Percentiles rank a stretch among this genome's conserved stretches.
These are phyloP conservation scores for Cheilosia variabilis DNA, from an alignment of 2,888 invertebrate species.

Conservation along the genomic window DNA sequence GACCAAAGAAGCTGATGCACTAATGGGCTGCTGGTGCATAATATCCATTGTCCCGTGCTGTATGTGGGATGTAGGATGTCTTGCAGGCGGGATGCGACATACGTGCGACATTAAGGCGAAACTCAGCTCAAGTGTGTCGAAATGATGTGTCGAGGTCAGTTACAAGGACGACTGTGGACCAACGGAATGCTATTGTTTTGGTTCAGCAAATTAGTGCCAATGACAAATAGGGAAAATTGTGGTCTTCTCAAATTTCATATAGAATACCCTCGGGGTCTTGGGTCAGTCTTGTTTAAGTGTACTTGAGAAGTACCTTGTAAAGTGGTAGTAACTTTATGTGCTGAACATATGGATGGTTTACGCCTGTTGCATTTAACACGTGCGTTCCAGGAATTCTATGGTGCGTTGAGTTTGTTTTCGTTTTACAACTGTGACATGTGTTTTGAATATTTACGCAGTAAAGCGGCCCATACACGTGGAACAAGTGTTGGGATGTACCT, in stretches of 20 bases:
- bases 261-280: neutral
- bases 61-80: neutral
- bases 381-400: conserved; percentile 51
- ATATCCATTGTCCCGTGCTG: conserved; percentile 59
- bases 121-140: conserved; percentile 47
- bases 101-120: conserved; percentile 22
- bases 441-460: neutral
- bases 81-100: conserved; percentile 10
- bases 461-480: neutral
- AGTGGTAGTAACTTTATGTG: conserved; percentile 30
- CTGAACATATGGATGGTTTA: conserved; percentile 3
- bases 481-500: neutral
- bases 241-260: conserved; percentile 52
- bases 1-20: conserved; percentile 37
- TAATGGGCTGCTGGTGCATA: conserved; percentile 40
- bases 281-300: neutral
- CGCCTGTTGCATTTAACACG: conserved; percentile 34
- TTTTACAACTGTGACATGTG: conserved; percentile 7
- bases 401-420: neutral
- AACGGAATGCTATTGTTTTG: conserved; percentile 72
- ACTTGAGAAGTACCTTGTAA: conserved; percentile 24
- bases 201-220: conserved; percentile 41
- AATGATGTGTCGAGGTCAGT: conserved; percentile 61
- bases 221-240: conserved; percentile 55
- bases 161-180: conserved; percentile 55